Conservation (phyloP, 2,797 vertebrate species). For the Hypotaenidia okinawae region DNA sequence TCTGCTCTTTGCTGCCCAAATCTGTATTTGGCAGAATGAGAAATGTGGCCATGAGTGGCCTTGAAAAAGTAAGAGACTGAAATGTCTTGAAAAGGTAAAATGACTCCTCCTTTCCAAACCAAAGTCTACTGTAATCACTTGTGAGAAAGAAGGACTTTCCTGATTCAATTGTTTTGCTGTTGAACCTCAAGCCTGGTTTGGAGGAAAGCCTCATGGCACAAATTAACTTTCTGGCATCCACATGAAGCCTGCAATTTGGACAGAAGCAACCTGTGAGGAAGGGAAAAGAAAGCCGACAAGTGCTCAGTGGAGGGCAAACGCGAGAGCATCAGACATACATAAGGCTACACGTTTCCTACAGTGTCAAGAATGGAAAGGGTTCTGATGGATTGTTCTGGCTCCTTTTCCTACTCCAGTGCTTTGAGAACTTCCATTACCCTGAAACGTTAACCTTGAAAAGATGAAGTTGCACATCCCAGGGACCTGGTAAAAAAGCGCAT, state of each 20-base stretch:
- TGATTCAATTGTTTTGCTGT: neutral
- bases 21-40: neutral
- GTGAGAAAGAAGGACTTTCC: neutral
- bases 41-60: neutral
- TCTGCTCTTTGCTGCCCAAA: neutral
- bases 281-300: neutral
- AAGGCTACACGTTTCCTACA: too few species aligned
- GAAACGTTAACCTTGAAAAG: neutral
- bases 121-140: neutral
- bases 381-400: neutral
- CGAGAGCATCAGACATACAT: neutral
- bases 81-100: neutral
- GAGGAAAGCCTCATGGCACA: accelerated
- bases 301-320: neutral
- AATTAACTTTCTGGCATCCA: neutral
- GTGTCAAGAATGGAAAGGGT: neutral
- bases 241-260: neutral
- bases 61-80: neutral
- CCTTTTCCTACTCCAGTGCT: neutral
- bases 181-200: neutral
- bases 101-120: neutral
- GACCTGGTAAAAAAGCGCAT: neutral
- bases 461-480: neutral
- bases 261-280: neutral
- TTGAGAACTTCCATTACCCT: neutral